Percentiles rank a stretch among this genome's conserved stretches.
phyloP scores from a whole-genome alignment of 1,140 invertebrate genomes.

The Zaprionus taronus region DNA sequence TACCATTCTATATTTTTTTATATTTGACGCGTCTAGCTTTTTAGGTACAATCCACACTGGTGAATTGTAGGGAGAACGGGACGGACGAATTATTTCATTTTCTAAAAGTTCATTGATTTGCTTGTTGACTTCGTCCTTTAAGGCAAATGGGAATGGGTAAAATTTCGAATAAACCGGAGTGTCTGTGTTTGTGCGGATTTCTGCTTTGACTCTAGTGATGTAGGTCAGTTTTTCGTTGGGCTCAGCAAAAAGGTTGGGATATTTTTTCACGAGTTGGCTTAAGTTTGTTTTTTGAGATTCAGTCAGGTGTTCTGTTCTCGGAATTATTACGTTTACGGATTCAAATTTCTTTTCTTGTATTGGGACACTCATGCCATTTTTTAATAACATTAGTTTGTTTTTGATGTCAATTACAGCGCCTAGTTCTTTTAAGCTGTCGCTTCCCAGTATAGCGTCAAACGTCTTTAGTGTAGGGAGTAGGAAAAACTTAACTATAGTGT shows the following conservation, averaged over 20 bases:
- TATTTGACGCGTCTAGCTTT: too few relatives aligned
- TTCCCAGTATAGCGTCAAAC: slow-evolving; percentile 9
- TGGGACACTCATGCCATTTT: slow-evolving; percentile 1
- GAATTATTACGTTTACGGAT: background rate
- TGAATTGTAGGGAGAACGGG: too few relatives aligned
- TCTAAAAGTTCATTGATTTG: too few relatives aligned
- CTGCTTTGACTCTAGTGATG: background rate
- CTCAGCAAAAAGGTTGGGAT: background rate
- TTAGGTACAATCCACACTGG: too few relatives aligned
- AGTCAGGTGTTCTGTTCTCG: background rate
- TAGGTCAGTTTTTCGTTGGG: slow-evolving; percentile 1
- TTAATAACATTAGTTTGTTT: background rate
- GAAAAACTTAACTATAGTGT: slow-evolving; percentile 9
- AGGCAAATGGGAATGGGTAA: background rate
- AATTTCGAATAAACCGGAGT: slow-evolving; percentile 4
- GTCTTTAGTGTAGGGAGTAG: slow-evolving; percentile 1
- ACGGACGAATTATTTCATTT: too few relatives aligned
- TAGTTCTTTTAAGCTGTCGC: slow-evolving; percentile 11
- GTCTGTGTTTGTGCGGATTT: background rate
- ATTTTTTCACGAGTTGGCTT: background rate
- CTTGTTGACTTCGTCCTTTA: background rate
- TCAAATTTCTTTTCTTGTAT: background rate
- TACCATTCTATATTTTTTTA: slow-evolving; percentile 16
- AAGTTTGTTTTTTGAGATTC: background rate
- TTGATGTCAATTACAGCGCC: slow-evolving; percentile 3